A percentile compares a stretch with the other conserved stretches of the same genome.
These are phyloP conservation scores for Micrasema minimum DNA, from an alignment of 1,140 invertebrate species.

Conservation along the genomic window DNA sequence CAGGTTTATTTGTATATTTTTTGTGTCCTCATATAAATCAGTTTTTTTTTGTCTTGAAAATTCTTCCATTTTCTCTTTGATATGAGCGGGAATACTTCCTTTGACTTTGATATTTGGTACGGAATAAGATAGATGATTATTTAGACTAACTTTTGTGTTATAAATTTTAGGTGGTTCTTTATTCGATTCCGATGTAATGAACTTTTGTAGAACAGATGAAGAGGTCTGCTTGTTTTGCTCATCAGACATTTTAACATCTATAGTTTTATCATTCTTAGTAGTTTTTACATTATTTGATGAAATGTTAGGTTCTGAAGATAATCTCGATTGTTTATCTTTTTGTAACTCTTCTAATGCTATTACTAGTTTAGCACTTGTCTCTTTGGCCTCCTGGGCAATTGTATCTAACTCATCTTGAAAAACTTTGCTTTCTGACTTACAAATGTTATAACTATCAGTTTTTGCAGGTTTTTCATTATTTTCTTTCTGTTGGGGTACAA, in stretches of 20 bases:
- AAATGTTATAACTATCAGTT: background rate
- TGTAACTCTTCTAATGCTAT: conserved; percentile 65
- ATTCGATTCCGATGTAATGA: background rate
- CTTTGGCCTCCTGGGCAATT: conserved; percentile 70
- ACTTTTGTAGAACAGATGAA: conserved; percentile 12
- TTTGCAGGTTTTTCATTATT: conserved; percentile 3
- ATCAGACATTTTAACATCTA: background rate
- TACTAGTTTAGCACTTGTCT: conserved; percentile 65
- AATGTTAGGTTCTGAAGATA: background rate
- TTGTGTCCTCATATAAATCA: conserved; percentile 16
- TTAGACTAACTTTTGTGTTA: conserved; percentile 9
- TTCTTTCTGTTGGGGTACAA: background rate
- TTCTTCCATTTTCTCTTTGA: conserved; percentile 37
- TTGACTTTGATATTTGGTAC: conserved; percentile 25
- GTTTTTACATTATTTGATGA: too few species aligned
- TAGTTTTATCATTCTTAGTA: background rate
- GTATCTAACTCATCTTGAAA: conserved; percentile 69
- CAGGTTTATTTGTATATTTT: background rate
- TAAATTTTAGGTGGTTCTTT: conserved; percentile 11
- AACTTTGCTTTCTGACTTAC: conserved; percentile 22
- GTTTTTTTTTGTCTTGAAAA: conserved; percentile 20
- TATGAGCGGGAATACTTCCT: conserved; percentile 30
- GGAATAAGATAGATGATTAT: background rate
- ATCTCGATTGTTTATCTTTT: conserved; percentile 50
- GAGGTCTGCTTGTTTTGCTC: background rate